Evolutionary conservation across 2,113 vertebrate species (phyloP).

Genomic region (Toxotes chatareus): DNA sequence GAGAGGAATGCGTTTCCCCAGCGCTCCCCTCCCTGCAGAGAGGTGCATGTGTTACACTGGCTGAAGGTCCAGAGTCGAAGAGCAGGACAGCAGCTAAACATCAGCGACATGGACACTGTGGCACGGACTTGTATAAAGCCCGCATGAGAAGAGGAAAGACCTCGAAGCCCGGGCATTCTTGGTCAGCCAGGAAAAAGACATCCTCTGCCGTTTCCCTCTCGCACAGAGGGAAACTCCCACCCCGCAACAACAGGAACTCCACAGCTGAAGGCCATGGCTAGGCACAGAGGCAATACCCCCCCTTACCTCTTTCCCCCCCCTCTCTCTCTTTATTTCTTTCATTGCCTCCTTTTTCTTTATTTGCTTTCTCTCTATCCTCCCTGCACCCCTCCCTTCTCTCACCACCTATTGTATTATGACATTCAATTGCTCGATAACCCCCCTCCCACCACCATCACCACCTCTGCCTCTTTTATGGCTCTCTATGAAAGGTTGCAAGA

Average conservation of each 20-base stretch:
- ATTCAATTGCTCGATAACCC: neutral
- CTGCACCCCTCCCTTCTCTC: neutral
- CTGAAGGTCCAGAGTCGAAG: neutral
- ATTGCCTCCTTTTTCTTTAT: slow-evolving; percentile 55
- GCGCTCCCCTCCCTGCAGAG: slow-evolving; percentile 13
- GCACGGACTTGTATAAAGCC: slow-evolving; percentile 20
- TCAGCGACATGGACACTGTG: neutral
- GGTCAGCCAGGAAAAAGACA: slow-evolving; percentile 77
- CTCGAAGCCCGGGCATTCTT: slow-evolving; percentile 65
- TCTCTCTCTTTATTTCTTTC: slow-evolving; percentile 43
- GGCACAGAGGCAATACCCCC: slow-evolving; percentile 29
- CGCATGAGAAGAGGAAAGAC: slow-evolving; percentile 34
- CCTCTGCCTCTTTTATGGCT: too few relatives aligned
- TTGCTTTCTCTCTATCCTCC: slow-evolving; percentile 30
- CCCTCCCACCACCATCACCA: neutral
- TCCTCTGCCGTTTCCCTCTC: slow-evolving; percentile 76
- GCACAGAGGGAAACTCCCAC: slow-evolving; percentile 72
- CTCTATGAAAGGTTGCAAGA: slow-evolving; percentile 13
- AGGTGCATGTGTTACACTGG: slow-evolving; percentile 1
- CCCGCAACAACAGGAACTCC: slow-evolving; percentile 81
- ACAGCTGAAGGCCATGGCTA: slow-evolving; percentile 66
- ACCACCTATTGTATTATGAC: slow-evolving; percentile 50
- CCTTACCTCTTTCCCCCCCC: neutral
- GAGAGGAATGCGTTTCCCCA: slow-evolving; percentile 33
- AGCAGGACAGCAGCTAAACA: neutral